A percentile compares a stretch with the other conserved stretches of the same genome.
Conservation (phyloP, 1,140 invertebrate species). For the Tetramorium parvispinum region DNA sequence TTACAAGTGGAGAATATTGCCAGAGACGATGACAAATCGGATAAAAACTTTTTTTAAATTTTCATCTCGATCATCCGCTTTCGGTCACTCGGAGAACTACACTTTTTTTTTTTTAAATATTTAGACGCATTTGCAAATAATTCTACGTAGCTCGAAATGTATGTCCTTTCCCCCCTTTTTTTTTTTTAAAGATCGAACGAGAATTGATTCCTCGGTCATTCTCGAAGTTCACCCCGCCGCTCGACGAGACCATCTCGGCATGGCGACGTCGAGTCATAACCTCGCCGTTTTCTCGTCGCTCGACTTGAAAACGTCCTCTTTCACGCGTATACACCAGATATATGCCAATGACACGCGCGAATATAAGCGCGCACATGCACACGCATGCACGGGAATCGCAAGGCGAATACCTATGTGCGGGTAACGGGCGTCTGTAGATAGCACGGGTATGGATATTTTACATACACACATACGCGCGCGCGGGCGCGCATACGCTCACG, state of each 20-base stretch:
- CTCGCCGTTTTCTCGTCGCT: neutral
- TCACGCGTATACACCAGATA: neutral
- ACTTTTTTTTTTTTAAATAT: no score
- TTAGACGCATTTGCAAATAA: neutral
- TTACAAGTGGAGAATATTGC: no score
- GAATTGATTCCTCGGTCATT: neutral
- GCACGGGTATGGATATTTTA: neutral
- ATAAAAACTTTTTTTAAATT: no score
- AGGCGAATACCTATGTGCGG: neutral
- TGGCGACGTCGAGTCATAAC: conserved; percentile 2
- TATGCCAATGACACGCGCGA: neutral
- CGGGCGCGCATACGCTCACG: neutral
- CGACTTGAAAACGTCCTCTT: neutral
- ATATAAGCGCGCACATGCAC: neutral
- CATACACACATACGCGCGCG: neutral
- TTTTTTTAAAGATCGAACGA: neutral
- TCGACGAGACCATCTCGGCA: neutral
- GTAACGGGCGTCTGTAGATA: neutral
- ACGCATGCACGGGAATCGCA: neutral
- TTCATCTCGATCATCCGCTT: no score
- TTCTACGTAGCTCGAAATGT: neutral
- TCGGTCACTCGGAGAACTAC: no score
- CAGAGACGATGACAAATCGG: no score
- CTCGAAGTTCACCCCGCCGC: neutral
- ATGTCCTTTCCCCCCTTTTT: neutral